These are phyloP conservation scores for Labeo rohita DNA, from an alignment of 2,113 vertebrate genomes.

Conservation along the genomic window DNA sequence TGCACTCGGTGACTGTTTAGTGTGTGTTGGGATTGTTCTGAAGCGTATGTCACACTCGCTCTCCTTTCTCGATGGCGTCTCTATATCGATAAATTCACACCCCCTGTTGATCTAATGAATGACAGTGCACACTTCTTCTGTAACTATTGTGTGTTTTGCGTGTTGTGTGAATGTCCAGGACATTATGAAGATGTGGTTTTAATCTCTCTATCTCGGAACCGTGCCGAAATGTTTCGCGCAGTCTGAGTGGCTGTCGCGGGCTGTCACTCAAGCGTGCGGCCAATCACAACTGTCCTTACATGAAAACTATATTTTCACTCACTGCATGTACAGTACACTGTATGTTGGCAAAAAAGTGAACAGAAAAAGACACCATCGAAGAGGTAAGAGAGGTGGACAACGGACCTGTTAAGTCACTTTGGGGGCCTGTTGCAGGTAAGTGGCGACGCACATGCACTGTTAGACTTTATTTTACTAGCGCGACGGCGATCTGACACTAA, in stretches of 20 bases:
- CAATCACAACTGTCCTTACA: slow-evolving; percentile 82
- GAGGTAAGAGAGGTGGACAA: slow-evolving; percentile 63
- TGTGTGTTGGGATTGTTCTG: slow-evolving; percentile 28
- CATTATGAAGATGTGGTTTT: slow-evolving; percentile 74
- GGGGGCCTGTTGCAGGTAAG: slow-evolving; percentile 76
- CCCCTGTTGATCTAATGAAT: neutral
- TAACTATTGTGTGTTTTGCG: slow-evolving; percentile 3
- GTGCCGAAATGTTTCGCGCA: slow-evolving; percentile 73
- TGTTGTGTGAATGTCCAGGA: slow-evolving; percentile 63
- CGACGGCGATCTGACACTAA: slow-evolving; percentile 61
- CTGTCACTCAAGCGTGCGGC: slow-evolving; percentile 79
- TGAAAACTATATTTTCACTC: slow-evolving; percentile 81
- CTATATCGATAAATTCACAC: neutral
- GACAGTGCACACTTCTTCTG: slow-evolving; percentile 6
- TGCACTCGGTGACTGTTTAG: slow-evolving; percentile 6
- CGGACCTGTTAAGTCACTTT: slow-evolving; percentile 70
- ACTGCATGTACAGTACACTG: slow-evolving; percentile 85
- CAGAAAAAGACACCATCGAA: slow-evolving; percentile 58
- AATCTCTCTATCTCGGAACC: slow-evolving; percentile 73
- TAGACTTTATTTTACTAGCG: slow-evolving; percentile 41
- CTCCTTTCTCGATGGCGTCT: slow-evolving; percentile 34
- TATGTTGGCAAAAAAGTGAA: slow-evolving; percentile 75
- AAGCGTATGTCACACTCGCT: slow-evolving; percentile 37
- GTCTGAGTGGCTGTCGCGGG: slow-evolving; percentile 72
- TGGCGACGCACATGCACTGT: slow-evolving; percentile 53